A percentile compares a stretch with the other conserved stretches of the same genome.
Conservation (phyloP, 2,113 vertebrate species). For the Antechinus flavipes region DNA sequence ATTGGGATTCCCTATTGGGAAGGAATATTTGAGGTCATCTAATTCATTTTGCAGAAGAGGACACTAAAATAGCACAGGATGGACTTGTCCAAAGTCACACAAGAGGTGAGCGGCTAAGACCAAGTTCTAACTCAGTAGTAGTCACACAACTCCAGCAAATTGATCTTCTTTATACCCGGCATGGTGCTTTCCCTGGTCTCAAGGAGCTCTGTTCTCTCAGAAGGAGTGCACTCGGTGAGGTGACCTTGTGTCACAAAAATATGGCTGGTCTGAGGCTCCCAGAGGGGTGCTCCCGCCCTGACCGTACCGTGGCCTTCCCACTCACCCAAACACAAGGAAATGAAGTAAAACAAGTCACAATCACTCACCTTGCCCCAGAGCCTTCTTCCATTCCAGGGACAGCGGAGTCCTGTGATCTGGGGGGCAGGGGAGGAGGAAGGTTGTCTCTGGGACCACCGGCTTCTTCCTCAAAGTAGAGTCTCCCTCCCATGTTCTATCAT, state of each 20-base stretch:
- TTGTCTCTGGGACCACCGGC: not conserved
- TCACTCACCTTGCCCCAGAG: not conserved
- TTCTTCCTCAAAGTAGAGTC: conserved; percentile 56
- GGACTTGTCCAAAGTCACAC: not conserved
- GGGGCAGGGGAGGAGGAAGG: not conserved
- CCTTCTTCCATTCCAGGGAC: not conserved
- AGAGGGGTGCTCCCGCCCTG: not conserved
- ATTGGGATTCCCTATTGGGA: not conserved
- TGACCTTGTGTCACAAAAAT: not conserved
- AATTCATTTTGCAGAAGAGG: not conserved
- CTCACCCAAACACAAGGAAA: not conserved
- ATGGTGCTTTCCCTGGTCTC: not conserved
- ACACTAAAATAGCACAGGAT: not conserved
- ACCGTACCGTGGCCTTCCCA: rapidly evolving
- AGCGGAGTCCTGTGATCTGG: not conserved
- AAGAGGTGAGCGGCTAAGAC: not conserved
- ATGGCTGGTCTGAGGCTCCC: not conserved
- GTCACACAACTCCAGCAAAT: not conserved
- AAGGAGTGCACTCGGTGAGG: not conserved
- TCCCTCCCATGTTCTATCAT: conserved; percentile 71
- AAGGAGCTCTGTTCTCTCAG: not conserved
- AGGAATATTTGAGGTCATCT: not conserved
- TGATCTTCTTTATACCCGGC: not conserved
- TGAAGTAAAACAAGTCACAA: not conserved
- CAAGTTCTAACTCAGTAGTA: not conserved